Percentiles rank a stretch among this genome's conserved stretches.
phyloP scores from a whole-genome alignment of 2,113 vertebrate genomes.

The Sinosuthora webbiana region DNA sequence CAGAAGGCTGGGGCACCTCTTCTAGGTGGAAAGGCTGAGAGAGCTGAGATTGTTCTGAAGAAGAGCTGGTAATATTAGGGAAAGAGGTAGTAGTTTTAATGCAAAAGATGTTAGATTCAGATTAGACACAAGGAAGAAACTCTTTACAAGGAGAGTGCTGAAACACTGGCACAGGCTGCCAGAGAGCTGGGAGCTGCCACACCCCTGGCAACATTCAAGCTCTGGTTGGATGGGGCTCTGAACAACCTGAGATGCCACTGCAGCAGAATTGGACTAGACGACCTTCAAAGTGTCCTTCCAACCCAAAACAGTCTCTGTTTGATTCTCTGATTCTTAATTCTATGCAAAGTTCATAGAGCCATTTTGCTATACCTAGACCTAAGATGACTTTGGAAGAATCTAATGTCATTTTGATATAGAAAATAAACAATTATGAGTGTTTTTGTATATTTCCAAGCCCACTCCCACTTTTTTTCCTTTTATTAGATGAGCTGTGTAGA shows the following conservation, averaged over 20 bases:
- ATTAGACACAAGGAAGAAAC: neutral
- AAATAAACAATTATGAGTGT: neutral
- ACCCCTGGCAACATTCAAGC: neutral
- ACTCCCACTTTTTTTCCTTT: neutral
- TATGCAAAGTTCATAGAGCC: neutral
- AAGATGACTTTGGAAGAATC: neutral
- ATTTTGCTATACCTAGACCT: neutral
- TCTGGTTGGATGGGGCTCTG: neutral
- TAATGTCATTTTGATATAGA: neutral
- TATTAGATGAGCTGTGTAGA: neutral
- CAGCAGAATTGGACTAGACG: fast-evolving
- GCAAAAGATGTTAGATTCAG: neutral
- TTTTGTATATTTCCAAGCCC: neutral
- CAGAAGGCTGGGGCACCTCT: neutral
- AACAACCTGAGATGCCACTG: neutral
- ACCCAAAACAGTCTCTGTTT: neutral
- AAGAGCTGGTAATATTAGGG: neutral
- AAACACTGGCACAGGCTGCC: neutral
- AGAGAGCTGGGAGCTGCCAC: no score
- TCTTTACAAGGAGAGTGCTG: neutral
- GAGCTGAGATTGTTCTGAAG: neutral
- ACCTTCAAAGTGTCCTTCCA: neutral
- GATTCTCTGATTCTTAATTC: neutral
- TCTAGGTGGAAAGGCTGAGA: neutral
- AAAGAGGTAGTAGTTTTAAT: neutral